These are phyloP conservation scores for Tiliacea citrago DNA, from an alignment of 2,888 invertebrate species.

Conservation along the genomic window DNA sequence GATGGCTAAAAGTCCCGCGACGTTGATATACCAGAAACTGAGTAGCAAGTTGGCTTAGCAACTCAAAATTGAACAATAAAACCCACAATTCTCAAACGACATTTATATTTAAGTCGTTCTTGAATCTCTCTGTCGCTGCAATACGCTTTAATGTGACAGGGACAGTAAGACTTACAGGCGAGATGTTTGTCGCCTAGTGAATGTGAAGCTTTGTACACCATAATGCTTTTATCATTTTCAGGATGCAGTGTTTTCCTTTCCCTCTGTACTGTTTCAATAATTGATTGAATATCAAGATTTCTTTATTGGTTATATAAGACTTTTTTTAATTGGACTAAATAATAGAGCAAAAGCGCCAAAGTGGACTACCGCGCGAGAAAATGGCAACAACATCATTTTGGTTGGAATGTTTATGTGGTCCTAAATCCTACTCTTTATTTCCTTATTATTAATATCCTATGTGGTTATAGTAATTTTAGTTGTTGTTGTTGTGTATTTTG, in stretches of 20 bases:
- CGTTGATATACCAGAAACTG: neutral
- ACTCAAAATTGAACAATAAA: neutral
- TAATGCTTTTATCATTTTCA: constrained; percentile 35
- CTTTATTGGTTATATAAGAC: neutral
- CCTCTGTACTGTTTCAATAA: neutral
- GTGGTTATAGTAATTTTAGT: neutral
- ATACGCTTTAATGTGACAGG: neutral
- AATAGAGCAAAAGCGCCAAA: neutral
- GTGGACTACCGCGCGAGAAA: constrained; percentile 5
- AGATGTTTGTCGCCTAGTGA: constrained; percentile 41
- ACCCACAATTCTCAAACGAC: neutral
- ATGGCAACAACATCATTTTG: constrained; percentile 35
- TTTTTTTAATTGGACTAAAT: neutral
- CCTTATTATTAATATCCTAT: neutral
- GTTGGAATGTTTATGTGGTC: constrained; percentile 4
- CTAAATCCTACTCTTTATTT: neutral
- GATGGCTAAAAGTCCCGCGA: neutral
- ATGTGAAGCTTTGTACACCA: constrained; percentile 4
- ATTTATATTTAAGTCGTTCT: neutral
- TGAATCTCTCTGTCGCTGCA: neutral
- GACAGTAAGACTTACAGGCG: neutral
- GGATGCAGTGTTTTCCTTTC: neutral
- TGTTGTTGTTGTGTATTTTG: neutral
- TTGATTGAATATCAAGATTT: neutral
- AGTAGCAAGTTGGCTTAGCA: neutral